A percentile compares a stretch with the other conserved stretches of the same genome.
phyloP scores from a whole-genome alignment of 2,888 invertebrate species.

The Vannuccia rotundouncinata region DNA sequence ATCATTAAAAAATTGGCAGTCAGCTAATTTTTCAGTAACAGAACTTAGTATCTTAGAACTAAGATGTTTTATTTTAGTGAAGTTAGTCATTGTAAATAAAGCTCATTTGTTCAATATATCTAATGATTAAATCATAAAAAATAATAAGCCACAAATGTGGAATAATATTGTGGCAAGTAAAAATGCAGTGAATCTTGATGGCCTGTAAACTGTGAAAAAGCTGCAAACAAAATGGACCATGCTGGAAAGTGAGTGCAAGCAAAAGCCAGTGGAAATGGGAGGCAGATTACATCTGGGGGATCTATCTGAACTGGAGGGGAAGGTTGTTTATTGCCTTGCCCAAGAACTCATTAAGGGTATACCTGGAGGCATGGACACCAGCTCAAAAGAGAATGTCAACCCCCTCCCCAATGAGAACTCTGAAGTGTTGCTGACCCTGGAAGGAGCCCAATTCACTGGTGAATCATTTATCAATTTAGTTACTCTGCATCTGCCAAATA shows the following conservation, averaged over 20 bases:
- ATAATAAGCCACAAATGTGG: background rate
- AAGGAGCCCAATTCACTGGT: background rate
- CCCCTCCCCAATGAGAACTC: background rate
- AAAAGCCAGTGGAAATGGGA: background rate
- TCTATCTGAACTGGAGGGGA: constrained; percentile 14
- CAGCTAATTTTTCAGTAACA: too few species aligned
- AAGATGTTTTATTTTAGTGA: background rate
- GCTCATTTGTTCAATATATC: background rate
- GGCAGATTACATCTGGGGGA: background rate
- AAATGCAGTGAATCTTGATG: background rate
- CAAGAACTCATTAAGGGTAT: background rate
- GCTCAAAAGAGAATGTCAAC: background rate
- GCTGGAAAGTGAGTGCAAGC: constrained; percentile 10
- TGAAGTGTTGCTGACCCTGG: background rate
- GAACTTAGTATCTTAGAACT: too few species aligned
- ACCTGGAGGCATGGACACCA: background rate
- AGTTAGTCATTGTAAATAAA: background rate
- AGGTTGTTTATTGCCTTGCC: constrained; percentile 3
- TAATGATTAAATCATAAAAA: constrained; percentile 6
- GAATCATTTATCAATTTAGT: background rate
- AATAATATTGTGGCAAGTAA: background rate
- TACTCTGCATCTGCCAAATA: background rate
- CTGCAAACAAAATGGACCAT: background rate
- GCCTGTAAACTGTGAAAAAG: background rate
- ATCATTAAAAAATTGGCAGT: too few species aligned